Base-by-base conservation (phyloP, 2,113 vertebrate species). In the Cephalopterus ornatus region DNA sequence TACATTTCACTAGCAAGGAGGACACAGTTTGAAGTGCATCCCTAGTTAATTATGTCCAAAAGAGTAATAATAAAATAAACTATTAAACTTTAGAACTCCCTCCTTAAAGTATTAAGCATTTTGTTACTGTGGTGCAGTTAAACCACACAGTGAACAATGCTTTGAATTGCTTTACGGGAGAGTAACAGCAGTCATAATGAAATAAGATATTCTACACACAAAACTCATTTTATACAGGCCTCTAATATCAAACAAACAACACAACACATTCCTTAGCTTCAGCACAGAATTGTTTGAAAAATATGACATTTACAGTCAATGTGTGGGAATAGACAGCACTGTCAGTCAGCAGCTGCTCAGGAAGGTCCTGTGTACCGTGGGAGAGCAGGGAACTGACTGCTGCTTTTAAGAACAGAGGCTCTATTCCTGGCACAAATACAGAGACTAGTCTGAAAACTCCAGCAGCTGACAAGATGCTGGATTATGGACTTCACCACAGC, bases 81-180 rank as follows among this genome's bases (percentile, higher is more conserved):
- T 97, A 97, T 98, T 97, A 98, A 97, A 98, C 98, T 98, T 98
- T 98, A 98, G 97, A 98, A 98, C 96, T 94, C 96, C 73, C 95
- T 97, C 95, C 98, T 98, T 97, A 97, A 98, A 97, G 79, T 61
- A 96, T 92, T 98, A 98, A 97, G 94, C 83, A 94, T 97, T 97
- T 95, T 67, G 94, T 84, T 96, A 91, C 66, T 42, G 49, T n/a
- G 28, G 84, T 27, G 56, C 73, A 85, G 86, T 97, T 97, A 97
- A 97, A 84, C 79, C 67, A 65, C 59, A 68, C n/a, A 47, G 70
- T 56, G 58, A 96, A 88, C 68, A 93, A 73, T 8, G 14, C n/a
- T 92, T 78, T 81, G 35, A 41, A 53, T 95, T 66, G n/a, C 71
- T 95, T 85, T 77, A 49, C 13, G 85, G 44, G 44, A 55, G 77